These are phyloP conservation scores for Dryococelus australis DNA, from an alignment of 2,888 invertebrate species.

Conservation along the genomic window DNA sequence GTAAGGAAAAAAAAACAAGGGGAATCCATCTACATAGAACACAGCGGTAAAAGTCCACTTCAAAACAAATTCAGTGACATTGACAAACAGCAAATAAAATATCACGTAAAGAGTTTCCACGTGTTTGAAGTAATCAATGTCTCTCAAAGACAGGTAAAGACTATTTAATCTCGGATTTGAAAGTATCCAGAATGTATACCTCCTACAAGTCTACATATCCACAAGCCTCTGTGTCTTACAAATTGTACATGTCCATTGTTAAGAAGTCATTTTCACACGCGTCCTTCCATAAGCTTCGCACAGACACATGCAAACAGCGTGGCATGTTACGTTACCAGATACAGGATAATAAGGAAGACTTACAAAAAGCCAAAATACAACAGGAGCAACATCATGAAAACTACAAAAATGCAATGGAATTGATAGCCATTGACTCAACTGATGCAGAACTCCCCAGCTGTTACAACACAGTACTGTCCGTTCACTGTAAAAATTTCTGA, in stretches of 20 bases:
- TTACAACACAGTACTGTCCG: background rate
- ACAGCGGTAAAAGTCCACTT: background rate
- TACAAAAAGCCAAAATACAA: background rate
- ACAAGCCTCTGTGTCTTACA: background rate
- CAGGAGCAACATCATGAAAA: background rate
- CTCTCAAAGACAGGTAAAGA: constrained; percentile 3
- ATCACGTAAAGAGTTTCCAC: background rate
- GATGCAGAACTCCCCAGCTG: background rate
- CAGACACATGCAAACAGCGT: background rate
- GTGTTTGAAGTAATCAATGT: background rate
- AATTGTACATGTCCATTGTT: background rate
- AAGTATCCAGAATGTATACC: background rate
- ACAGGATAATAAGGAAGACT: background rate
- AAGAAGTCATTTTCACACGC: background rate
- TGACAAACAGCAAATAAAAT: constrained; percentile 1
- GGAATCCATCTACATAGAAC: background rate
- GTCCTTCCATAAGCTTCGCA: background rate
- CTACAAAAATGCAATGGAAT: background rate
- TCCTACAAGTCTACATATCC: background rate
- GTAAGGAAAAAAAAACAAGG: background rate
- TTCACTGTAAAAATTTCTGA: too few species aligned
- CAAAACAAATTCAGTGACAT: background rate
- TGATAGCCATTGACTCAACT: background rate
- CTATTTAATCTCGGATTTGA: constrained; percentile 22
- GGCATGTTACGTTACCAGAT: background rate